A percentile compares a stretch with the other conserved stretches of the same genome.
Conservation (phyloP, 2,113 vertebrate genomes). For the Pelusios castaneus region DNA sequence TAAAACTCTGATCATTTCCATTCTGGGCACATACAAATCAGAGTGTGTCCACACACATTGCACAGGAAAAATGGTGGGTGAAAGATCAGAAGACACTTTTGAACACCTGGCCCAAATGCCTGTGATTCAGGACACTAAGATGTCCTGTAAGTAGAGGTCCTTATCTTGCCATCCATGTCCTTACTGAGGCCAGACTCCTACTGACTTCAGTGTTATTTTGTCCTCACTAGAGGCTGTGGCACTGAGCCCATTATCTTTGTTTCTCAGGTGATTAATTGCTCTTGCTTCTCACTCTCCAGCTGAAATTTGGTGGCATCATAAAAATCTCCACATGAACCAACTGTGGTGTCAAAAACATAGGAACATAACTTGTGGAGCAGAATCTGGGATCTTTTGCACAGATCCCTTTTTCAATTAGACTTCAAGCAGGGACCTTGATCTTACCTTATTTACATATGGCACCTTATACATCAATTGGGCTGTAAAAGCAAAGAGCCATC, state of each 20-base stretch:
- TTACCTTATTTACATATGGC: conserved; percentile 28
- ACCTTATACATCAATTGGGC: neutral
- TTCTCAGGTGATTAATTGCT: conserved; percentile 22
- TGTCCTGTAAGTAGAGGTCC: neutral
- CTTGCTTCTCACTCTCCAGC: neutral
- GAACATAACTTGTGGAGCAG: neutral
- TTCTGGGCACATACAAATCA: neutral
- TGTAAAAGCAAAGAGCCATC: conserved; percentile 45
- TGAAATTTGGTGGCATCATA: conserved; percentile 25
- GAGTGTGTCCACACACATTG: neutral
- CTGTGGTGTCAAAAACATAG: conserved; percentile 20
- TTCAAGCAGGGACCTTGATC: conserved; percentile 42
- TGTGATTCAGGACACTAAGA: accelerated
- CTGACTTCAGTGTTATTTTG: neutral
- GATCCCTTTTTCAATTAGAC: conserved; percentile 52
- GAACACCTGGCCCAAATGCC: neutral
- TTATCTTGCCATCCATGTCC: neutral
- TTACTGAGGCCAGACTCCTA: neutral
- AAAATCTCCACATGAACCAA: neutral
- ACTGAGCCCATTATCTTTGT: conserved; percentile 32
- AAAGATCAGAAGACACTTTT: neutral
- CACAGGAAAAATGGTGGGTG: neutral
- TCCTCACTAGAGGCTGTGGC: neutral
- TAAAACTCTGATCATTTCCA: neutral
- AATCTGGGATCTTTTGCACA: conserved; percentile 31